Percentiles rank a stretch among this genome's conserved stretches.
Evolutionary conservation across 2,797 vertebrate genomes (phyloP).

Genomic region (Chromobotia macracanthus): DNA sequence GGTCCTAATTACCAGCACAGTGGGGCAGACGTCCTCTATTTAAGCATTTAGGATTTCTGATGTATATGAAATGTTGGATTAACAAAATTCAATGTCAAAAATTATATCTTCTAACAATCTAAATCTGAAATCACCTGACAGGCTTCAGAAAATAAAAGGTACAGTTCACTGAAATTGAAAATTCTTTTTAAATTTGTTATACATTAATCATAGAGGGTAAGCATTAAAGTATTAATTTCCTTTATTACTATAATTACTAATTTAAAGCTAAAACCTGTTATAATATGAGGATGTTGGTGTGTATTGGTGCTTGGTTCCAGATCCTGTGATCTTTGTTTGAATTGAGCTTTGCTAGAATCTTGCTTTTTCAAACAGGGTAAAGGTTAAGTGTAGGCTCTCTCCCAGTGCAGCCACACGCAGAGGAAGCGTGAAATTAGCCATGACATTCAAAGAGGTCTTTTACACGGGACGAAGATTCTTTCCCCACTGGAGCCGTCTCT

Average conservation of each 20-base stretch:
- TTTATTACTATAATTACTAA: background rate
- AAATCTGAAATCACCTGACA: no score
- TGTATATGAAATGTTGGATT: no score
- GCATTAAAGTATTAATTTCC: background rate
- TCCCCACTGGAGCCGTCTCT: constrained; percentile 13
- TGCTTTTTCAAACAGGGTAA: constrained; percentile 69
- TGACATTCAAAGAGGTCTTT: constrained; percentile 74
- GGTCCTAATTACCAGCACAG: background rate
- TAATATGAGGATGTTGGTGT: constrained; percentile 45
- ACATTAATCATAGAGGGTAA: background rate
- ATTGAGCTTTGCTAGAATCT: constrained; percentile 71
- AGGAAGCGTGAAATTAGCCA: constrained; percentile 81
- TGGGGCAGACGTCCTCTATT: background rate
- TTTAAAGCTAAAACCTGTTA: background rate
- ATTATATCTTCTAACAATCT: no score
- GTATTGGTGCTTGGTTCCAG: constrained; percentile 18
- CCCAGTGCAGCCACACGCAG: constrained; percentile 53
- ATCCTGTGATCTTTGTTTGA: constrained; percentile 42
- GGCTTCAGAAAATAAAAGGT: no score
- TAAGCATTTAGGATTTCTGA: no score
- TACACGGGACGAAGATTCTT: constrained; percentile 62
- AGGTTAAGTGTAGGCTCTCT: constrained; percentile 74
- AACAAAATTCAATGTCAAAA: no score
- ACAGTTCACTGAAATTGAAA: no score
- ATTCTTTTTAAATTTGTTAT: background rate